Evolutionary conservation across 2,797 vertebrate species (phyloP), one percentile per base, ranked within the genome.

Genomic region (Tympanoctomys barrerae): DNA sequence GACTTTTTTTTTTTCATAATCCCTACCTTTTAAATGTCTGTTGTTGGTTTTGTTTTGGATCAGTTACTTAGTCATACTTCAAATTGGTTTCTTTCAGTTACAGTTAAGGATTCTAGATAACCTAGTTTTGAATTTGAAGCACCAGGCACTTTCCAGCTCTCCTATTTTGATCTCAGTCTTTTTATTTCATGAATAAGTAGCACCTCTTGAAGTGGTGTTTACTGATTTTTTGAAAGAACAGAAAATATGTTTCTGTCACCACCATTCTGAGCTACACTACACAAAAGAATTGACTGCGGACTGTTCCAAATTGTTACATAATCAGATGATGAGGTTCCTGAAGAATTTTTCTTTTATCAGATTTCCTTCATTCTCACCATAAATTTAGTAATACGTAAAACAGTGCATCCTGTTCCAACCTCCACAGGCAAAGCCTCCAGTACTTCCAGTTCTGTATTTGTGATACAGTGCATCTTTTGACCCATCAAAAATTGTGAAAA

Each of bases 321-420:
- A 64, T 49, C 84, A 62, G 61, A 19, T 52, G n/a, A 93, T 39
- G 95, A 59, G 87, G 89, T 95, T 97, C 61, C 73, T 97, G 64
- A 93, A 97, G 87, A 96, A 95, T 85, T 64, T 94, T 86, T 84
- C 66, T 94, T 75, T 73, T 87, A 81, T 96, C 87, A 92, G 75
- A 39, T 78, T 79, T 84, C 83, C 95, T 97, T 95, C 59, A 57
- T 86, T 93, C 85, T 90, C 33, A 57, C 64, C 79, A 31, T 82
- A 82, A 66, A 39, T n/a, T 68, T 78, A 90, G 13, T 57, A 89
- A 89, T n/a, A 82, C 2, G 26, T 62, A 88, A 82, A 82, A 87
- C 52, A 62, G 46, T n/a, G 66, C 61, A 52, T 89, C 59, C 59
- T 87, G 7, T 54, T 62, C 22, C 7, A 28, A 0, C 52, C 54